Percentiles rank a stretch among this genome's conserved stretches.
Conservation (phyloP, 35 echinoderm and acorn worm genomes). For the Chiridota heheva region DNA sequence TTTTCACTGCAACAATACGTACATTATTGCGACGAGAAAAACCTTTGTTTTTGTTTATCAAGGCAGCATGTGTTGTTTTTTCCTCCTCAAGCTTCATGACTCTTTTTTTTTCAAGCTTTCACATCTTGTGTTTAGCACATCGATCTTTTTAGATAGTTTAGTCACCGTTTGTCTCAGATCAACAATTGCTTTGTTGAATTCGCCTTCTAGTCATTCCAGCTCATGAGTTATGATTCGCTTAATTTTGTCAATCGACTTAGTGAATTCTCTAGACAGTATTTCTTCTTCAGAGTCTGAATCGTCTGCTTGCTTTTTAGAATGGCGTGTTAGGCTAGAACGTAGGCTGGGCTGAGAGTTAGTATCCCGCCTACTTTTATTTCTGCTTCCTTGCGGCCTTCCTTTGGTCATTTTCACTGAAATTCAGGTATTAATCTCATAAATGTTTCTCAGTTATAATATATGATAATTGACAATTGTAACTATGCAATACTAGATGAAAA, state of each 20-base stretch:
- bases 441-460: too few relatives aligned
- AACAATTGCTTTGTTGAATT: background rate
- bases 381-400: conserved; percentile 6
- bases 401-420: too few relatives aligned
- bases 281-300: background rate
- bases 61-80: background rate
- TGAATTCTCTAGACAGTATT: background rate
- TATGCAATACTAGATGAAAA: too few relatives aligned
- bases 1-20: background rate
- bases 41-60: background rate
- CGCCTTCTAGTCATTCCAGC: background rate
- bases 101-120: background rate
- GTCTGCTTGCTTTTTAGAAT: background rate
- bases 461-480: too few relatives aligned
- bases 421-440: too few relatives aligned
- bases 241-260: background rate
- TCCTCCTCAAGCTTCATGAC: background rate
- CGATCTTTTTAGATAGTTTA: background rate
- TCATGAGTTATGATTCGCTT: background rate
- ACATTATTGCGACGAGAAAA: background rate
- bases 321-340: background rate
- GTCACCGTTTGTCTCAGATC: background rate
- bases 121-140: background rate
- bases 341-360: background rate
- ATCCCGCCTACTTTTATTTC: background rate